These are phyloP conservation scores for Mus spretus DNA, from an alignment of 2,797 vertebrate genomes.

Conservation along the genomic window DNA sequence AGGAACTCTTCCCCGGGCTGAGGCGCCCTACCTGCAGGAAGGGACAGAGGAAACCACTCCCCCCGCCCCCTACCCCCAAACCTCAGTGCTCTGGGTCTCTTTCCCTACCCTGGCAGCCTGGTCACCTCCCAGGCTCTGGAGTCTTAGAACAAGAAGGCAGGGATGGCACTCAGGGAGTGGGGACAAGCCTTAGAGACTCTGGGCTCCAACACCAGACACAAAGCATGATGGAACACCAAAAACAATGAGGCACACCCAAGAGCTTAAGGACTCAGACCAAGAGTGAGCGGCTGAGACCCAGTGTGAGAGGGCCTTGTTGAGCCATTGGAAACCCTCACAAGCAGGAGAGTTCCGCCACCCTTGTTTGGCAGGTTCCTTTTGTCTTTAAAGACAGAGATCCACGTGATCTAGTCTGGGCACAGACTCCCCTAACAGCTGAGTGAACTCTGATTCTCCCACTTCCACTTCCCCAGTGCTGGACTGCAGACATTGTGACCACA, in stretches of 20 bases:
- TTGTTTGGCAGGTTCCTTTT: background rate
- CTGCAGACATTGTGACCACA: background rate
- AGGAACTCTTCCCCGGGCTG: background rate
- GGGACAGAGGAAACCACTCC: background rate
- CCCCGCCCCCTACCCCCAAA: background rate
- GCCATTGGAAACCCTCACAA: background rate
- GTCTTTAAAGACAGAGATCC: background rate
- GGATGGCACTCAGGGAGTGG: fast-evolving
- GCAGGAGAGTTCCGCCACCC: background rate
- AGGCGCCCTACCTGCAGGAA: background rate
- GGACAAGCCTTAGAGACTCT: background rate
- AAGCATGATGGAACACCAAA: background rate
- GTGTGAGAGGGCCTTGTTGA: background rate
- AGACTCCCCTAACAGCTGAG: background rate
- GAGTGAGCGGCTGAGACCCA: background rate
- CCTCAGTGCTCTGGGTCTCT: fast-evolving
- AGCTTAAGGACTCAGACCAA: background rate
- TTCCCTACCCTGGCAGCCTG: background rate
- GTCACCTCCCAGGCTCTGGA: background rate
- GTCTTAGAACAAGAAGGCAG: background rate
- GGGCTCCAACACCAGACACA: background rate
- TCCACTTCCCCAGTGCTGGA: background rate
- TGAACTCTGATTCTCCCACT: no score
- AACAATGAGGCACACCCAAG: background rate
- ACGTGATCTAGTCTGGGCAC: background rate